Conservation (phyloP, 2,888 invertebrate genomes). For the Alviniconcha strummeri region DNA sequence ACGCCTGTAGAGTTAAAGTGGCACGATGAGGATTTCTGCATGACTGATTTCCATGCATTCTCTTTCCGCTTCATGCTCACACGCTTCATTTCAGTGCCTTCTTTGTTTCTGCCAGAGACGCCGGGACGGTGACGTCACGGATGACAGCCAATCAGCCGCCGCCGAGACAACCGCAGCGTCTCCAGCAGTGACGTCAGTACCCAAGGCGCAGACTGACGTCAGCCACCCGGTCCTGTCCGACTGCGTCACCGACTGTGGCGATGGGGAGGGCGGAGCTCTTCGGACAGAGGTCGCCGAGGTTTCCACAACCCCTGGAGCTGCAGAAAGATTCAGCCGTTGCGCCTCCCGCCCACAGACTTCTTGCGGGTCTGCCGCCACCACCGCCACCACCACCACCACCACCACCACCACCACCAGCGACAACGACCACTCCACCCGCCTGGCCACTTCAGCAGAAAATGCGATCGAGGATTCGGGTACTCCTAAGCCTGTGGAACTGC, state of each 20-base stretch:
- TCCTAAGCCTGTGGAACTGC: background rate
- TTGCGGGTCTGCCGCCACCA: background rate
- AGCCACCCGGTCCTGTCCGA: background rate
- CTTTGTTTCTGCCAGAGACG: conserved; percentile 20
- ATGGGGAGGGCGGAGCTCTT: background rate
- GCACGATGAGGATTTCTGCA: background rate
- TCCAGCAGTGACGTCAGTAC: background rate
- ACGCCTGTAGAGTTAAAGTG: background rate
- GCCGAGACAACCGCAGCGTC: background rate
- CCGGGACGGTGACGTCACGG: background rate
- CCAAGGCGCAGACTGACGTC: background rate
- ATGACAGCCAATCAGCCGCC: background rate
- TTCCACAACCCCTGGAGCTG: too few species aligned
- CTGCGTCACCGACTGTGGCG: background rate
- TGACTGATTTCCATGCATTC: background rate
- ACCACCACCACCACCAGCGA: background rate
- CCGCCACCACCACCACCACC: background rate
- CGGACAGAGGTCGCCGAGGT: background rate
- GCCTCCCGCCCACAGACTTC: too few species aligned
- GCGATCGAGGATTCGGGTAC: background rate
- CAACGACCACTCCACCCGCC: background rate
- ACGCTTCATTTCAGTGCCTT: conserved; percentile 8
- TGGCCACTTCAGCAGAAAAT: background rate
- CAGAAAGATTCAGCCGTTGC: too few species aligned
- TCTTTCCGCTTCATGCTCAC: background rate